Percentiles rank a stretch among this genome's conserved stretches.
These are phyloP conservation scores for Amphipoea lucens DNA, from an alignment of 2,888 invertebrate genomes.

Conservation along the genomic window DNA sequence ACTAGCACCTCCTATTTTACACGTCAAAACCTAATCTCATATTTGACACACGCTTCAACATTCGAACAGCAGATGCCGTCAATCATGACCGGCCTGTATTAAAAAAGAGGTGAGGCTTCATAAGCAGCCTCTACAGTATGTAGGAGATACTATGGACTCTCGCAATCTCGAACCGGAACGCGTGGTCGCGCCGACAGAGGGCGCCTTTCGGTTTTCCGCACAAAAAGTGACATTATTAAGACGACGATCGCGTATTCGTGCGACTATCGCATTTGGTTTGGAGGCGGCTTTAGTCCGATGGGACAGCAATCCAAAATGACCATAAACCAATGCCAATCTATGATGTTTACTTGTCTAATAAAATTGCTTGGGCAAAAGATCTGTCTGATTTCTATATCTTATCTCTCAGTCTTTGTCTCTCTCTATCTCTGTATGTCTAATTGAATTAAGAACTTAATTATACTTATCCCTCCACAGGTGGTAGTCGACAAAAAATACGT, in stretches of 20 bases:
- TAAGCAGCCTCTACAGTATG: no score
- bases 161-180: not conserved
- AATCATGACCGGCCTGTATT: no score
- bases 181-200: not conserved
- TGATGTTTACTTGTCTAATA: not conserved
- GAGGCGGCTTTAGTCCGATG: not conserved
- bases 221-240: no score
- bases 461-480: conserved; percentile 83
- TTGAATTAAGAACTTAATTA: not conserved
- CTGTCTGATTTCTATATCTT: not conserved
- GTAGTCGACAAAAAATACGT: conserved; percentile 96
- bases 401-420: not conserved
- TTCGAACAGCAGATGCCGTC: no score
- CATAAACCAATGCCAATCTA: not conserved
- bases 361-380: not conserved
- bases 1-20: no score
- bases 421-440: not conserved
- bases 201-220: no score
- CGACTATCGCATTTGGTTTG: not conserved
- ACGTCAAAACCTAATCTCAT: no score
- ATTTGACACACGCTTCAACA: no score
- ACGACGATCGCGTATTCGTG: not conserved
- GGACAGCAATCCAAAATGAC: not conserved
- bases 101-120: no score
- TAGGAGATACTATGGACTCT: not conserved